Percentiles rank a stretch among this genome's conserved stretches.
Conservation (phyloP, 2,113 vertebrate genomes). For the Catharus minimus region DNA sequence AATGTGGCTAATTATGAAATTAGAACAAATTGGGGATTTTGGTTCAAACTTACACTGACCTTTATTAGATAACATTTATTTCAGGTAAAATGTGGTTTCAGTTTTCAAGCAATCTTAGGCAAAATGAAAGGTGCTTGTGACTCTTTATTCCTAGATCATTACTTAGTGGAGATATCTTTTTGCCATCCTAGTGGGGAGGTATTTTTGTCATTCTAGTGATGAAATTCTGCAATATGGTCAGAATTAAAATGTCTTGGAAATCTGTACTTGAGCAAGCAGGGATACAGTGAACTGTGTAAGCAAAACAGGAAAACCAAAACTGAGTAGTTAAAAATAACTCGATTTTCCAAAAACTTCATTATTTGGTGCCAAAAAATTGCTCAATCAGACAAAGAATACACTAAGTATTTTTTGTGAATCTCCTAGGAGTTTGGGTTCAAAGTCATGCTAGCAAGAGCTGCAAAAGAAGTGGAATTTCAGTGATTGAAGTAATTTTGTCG, state of each 20-base stretch:
- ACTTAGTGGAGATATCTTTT: background rate
- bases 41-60: background rate
- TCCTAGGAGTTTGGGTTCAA: background rate
- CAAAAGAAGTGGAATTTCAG: background rate
- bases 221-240: background rate
- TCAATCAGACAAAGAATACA: background rate
- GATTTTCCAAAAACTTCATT: background rate
- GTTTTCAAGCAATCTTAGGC: background rate
- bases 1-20: background rate
- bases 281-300: background rate
- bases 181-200: background rate
- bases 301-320: background rate
- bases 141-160: background rate
- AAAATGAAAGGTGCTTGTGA: background rate
- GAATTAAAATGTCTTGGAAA: background rate
- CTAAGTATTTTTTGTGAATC: background rate
- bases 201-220: background rate
- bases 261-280: background rate
- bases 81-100: background rate
- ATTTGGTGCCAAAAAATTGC: background rate
- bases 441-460: background rate
- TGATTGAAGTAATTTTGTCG: background rate
- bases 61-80: background rate
- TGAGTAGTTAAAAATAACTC: background rate
- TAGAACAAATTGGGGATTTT: background rate